Conservation (phyloP, 2,888 invertebrate species). For the Epistrophe eligans region DNA sequence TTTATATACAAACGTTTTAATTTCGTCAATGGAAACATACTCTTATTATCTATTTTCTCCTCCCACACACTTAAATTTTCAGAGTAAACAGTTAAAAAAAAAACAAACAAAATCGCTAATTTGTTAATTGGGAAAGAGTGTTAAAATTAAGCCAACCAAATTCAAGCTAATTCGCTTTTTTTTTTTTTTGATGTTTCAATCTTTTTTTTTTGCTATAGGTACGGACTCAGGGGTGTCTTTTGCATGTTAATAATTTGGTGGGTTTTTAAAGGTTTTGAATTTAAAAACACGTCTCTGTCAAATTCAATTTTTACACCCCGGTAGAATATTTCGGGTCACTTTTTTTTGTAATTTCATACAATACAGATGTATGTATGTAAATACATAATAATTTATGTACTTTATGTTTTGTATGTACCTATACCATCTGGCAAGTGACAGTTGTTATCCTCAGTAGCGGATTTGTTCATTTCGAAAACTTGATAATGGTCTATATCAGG, state of each 20-base stretch:
- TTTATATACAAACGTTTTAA: background rate
- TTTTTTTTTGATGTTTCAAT: background rate
- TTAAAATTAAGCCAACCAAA: conserved; percentile 3
- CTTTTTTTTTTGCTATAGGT: background rate
- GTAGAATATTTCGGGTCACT: no score
- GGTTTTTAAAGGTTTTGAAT: background rate
- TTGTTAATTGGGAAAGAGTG: conserved; percentile 3
- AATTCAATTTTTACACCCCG: no score
- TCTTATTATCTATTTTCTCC: background rate
- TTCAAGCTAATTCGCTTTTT: background rate
- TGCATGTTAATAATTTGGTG: background rate
- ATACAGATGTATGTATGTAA: no score
- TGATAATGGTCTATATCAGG: no score
- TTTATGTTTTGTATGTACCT: no score
- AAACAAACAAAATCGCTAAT: background rate
- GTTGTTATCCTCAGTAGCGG: no score
- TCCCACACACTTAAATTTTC: background rate
- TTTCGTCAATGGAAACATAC: background rate
- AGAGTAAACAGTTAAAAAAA: background rate
- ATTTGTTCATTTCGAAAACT: no score
- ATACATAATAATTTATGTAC: no score
- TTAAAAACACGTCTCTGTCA: background rate
- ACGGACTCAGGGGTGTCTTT: background rate
- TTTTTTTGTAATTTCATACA: no score
- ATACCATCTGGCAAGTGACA: no score